These are phyloP conservation scores for Oenanthe melanoleuca DNA, from an alignment of 2,113 vertebrate species.

Conservation along the genomic window DNA sequence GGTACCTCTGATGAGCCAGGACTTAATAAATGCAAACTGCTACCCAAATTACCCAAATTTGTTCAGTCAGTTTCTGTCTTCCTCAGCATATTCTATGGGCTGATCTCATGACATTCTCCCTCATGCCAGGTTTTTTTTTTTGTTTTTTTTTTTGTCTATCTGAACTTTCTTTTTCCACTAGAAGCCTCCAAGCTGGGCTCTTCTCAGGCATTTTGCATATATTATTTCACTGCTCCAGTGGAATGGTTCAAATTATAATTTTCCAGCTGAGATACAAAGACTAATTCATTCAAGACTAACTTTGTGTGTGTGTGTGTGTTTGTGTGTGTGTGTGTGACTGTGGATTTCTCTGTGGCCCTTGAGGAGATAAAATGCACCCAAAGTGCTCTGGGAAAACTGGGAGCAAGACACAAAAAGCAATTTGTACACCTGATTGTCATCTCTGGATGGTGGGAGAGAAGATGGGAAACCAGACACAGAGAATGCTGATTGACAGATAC, in stretches of 20 bases:
- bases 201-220: slow-evolving; percentile 6
- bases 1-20: slow-evolving; percentile 47
- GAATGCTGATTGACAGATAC: background rate
- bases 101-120: slow-evolving; percentile 45
- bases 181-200: slow-evolving; percentile 41
- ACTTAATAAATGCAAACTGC: slow-evolving; percentile 45
- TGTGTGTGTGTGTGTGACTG: background rate
- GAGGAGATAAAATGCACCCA: background rate
- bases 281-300: slow-evolving; percentile 29
- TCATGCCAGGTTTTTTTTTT: background rate
- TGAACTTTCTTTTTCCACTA: slow-evolving; percentile 54
- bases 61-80: slow-evolving; percentile 38
- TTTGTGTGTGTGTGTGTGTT: background rate
- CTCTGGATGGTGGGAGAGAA: background rate
- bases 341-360: background rate
- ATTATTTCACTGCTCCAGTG: slow-evolving; percentile 19
- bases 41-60: slow-evolving; percentile 41
- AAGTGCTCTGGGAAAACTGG: background rate
- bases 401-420: background rate
- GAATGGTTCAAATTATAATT: slow-evolving; percentile 61
- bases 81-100: slow-evolving; percentile 46
- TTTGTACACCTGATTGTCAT: background rate
- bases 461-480: background rate
- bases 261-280: slow-evolving; percentile 52
- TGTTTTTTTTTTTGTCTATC: slow-evolving; percentile 42